Base-by-base conservation (phyloP, 1,140 invertebrate genomes). In the Melipona quadrifasciata region DNA sequence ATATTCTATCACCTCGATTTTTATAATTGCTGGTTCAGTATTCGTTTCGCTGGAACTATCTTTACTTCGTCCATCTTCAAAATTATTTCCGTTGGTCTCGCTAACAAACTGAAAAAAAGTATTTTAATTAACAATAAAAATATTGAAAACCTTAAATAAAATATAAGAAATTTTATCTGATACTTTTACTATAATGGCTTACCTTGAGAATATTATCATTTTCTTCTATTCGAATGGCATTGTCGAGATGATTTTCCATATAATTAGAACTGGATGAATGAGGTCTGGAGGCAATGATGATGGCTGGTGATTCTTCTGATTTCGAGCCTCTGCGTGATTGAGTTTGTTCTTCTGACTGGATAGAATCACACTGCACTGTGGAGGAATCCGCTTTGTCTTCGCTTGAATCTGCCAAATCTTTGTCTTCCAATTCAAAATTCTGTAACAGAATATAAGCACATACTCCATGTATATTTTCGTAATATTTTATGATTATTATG, bases 21-120 rank as follows among this genome's bases (percentile, higher is more conserved):
- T 87, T 39, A 91, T 73, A 68, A 91, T 90, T 65, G 74, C 90
- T n/a, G 87, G 84, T 16, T 86, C 79, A 5, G 58, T 85, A 64
- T 89, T 90, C n/a, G 86, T 89, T 67, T 91, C 90, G 8, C 85
- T 89, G 16, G 87, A 80, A 17, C 87, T 89, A 2, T 89, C 87
- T 51, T 57, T 86, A 39, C 80, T 82, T 51, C 86, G 87, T 51
- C 47, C 81, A 10, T 89, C 80, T 55, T 85, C 87, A 51, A 82
- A 53, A 39, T 21, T 79, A n/a, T 82, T 88, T 0, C 19, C 83
- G 6, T 64, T 88, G 2, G 79, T 68, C 27, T 89, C 79, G n/a
- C 71, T 77, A 74, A 84, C 73, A 16, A 80, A 88, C 87, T 89
- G 55, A 47, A 86, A 82, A 2, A 0, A 17, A 78, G 14, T 19